Percentiles rank a stretch among this genome's conserved stretches.
phyloP scores from a whole-genome alignment of 2,113 vertebrate species.

The Ammospiza caudacuta region DNA sequence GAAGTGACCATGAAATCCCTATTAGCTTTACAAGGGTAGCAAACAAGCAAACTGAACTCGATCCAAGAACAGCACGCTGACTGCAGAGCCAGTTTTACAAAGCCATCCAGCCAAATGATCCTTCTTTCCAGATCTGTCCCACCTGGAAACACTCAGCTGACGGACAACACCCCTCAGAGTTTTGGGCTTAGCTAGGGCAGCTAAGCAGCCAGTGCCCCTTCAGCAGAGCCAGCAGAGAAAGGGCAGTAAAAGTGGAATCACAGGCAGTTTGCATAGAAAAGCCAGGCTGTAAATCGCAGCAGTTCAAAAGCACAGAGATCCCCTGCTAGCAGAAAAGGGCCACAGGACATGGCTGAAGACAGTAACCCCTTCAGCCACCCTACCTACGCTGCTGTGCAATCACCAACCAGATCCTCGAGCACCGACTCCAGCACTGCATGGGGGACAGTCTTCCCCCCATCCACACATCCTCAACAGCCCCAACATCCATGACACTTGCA shows the following conservation, averaged over 20 bases:
- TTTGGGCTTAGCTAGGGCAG: background rate
- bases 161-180: accelerated
- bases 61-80: constrained; percentile 7
- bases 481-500: background rate
- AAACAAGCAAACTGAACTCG: constrained; percentile 42
- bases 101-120: background rate
- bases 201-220: background rate
- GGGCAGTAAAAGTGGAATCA: constrained; percentile 20
- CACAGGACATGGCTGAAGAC: constrained; percentile 8
- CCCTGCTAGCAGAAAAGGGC: constrained; percentile 20
- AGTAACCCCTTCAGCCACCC: constrained; percentile 44
- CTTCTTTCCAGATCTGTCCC: background rate
- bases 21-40: constrained; percentile 31
- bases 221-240: background rate
- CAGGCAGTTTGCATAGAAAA: constrained; percentile 32
- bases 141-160: constrained; percentile 6
- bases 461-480: background rate
- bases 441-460: background rate
- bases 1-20: constrained; percentile 50
- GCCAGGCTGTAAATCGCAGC: constrained; percentile 41
- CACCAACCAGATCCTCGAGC: background rate
- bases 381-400: background rate
- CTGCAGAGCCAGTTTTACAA: background rate
- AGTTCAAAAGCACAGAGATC: constrained; percentile 45
- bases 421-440: background rate